A percentile compares a stretch with the other conserved stretches of the same genome.
These are phyloP conservation scores for Australoheros facetus DNA, from an alignment of 2,797 vertebrate species.

Conservation along the genomic window DNA sequence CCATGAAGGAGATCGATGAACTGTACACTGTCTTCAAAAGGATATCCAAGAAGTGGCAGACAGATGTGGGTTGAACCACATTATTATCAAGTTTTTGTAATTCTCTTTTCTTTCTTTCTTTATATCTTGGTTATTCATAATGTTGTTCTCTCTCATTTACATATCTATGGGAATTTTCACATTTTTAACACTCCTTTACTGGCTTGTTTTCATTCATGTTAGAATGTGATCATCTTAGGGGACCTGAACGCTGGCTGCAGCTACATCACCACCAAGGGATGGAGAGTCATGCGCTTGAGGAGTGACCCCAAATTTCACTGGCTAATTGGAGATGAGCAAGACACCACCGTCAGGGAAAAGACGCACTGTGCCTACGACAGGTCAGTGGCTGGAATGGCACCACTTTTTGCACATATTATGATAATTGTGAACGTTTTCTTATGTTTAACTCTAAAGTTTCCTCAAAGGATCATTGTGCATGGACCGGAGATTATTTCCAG, in stretches of 20 bases:
- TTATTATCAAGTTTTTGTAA: neutral
- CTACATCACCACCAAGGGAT: slow-evolving; percentile 82
- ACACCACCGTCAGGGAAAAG: slow-evolving; percentile 84
- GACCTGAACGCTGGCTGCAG: slow-evolving; percentile 86
- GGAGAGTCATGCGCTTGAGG: slow-evolving; percentile 75
- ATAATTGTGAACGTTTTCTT: neutral
- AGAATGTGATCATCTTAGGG: slow-evolving; percentile 87
- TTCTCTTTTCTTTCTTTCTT: neutral
- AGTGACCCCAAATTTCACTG: slow-evolving; percentile 81
- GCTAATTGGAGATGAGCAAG: slow-evolving; percentile 85
- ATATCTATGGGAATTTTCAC: neutral
- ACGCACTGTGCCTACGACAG: slow-evolving; percentile 88
- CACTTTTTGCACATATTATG: neutral
- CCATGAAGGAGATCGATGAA: slow-evolving; percentile 83
- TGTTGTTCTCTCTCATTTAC: neutral
- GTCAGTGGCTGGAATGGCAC: slow-evolving; percentile 42
- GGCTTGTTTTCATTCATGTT: slow-evolving; percentile 9
- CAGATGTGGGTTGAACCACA: slow-evolving; percentile 67
- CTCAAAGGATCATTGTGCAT: slow-evolving; percentile 83
- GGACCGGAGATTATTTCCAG: slow-evolving; percentile 79
- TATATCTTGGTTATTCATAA: neutral
- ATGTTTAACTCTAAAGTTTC: neutral
- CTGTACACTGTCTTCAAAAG: slow-evolving; percentile 80
- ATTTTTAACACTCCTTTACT: slow-evolving; percentile 1
- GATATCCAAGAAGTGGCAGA: slow-evolving; percentile 81